phyloP scores from a whole-genome alignment of 2,113 vertebrate genomes.

The Rhinogobius similis region DNA sequence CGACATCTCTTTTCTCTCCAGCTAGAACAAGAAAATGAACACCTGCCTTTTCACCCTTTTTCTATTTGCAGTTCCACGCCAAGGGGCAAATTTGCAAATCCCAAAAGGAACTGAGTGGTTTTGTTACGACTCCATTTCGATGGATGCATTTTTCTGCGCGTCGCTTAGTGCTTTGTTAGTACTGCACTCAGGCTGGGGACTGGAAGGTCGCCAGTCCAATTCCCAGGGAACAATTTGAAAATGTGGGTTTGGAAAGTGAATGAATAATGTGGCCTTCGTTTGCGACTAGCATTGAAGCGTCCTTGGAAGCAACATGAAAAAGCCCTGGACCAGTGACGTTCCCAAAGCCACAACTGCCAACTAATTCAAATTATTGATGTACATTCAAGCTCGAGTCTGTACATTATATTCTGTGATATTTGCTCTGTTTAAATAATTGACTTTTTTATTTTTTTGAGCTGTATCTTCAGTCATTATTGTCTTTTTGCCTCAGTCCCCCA shows the following conservation, averaged over 20 bases:
- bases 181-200: slow-evolving; percentile 10
- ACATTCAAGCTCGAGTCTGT: background rate
- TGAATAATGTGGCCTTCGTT: slow-evolving; percentile 7
- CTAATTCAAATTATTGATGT: background rate
- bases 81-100: slow-evolving; percentile 36
- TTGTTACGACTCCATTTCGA: slow-evolving; percentile 23
- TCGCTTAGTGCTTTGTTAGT: slow-evolving; percentile 10
- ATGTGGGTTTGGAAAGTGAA: slow-evolving; percentile 21
- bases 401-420: background rate
- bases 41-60: slow-evolving; percentile 38
- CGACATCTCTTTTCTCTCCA: slow-evolving; percentile 28
- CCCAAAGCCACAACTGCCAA: background rate
- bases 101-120: slow-evolving; percentile 10
- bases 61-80: slow-evolving; percentile 40
- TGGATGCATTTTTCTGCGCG: background rate
- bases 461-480: no score
- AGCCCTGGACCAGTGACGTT: slow-evolving; percentile 1
- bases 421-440: background rate
- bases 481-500: no score
- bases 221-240: slow-evolving; percentile 10
- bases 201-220: slow-evolving; percentile 37
- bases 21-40: slow-evolving; percentile 47
- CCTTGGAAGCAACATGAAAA: slow-evolving; percentile 23
- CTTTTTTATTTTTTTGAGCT: no score
- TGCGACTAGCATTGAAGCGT: background rate